Conservation (phyloP, 2,113 vertebrate genomes). For the Cavia aperea region DNA sequence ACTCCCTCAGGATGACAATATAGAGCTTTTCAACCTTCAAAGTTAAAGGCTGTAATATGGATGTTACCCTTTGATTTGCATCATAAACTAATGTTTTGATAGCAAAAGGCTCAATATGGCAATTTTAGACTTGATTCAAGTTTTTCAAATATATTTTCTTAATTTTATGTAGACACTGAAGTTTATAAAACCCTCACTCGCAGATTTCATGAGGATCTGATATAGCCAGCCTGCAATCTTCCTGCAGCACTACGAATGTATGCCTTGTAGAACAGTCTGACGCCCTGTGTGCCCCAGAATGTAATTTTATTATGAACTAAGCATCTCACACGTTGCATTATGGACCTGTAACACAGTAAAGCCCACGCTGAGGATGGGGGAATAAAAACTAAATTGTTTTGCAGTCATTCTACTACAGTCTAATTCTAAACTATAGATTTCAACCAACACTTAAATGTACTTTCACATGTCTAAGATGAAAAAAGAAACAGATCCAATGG, state of each 20-base stretch:
- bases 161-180: background rate
- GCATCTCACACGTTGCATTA: background rate
- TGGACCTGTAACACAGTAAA: background rate
- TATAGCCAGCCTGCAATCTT: background rate
- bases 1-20: background rate
- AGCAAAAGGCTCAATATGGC: background rate
- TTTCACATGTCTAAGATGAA: background rate
- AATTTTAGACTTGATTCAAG: background rate
- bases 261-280: background rate
- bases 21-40: background rate
- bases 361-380: background rate
- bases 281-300: background rate
- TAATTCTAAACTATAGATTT: background rate
- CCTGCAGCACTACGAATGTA: background rate
- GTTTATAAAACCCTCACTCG: background rate
- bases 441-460: background rate
- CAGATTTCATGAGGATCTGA: background rate
- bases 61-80: background rate
- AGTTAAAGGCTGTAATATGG: background rate
- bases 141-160: slow-evolving; percentile 14
- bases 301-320: slow-evolving; percentile 15
- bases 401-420: background rate
- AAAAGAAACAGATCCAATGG: background rate
- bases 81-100: background rate
- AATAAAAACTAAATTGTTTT: slow-evolving; percentile 17